Base-by-base conservation (phyloP, 2,888 invertebrate species). In the Glaucopsyche alexis region DNA sequence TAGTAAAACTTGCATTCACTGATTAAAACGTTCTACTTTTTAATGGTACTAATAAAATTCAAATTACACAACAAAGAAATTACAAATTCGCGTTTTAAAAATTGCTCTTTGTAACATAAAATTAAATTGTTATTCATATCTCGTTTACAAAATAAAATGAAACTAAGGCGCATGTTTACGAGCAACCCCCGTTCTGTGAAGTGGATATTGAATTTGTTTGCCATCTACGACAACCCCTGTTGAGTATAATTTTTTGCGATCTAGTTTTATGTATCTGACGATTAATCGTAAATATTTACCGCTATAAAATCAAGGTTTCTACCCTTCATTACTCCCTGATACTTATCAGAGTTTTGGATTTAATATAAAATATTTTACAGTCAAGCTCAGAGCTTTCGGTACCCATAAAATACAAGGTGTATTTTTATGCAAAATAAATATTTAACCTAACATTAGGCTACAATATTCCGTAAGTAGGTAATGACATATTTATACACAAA, bases 91-190 rank as follows among this genome's bases (percentile, higher is more conserved):
- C 60, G 2, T 60, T 60, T 13, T 14, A 60, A 60, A 60, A 60
- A 60, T 60, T 29, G 38, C 14, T 60, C 29, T 60, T 13, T 60
- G 60, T 29, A 60, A 60, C 60, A 60, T 38, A 60, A 60, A 60
- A 60, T 60, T 29, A 60, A 66, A 66, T 66, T 66, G 42, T 42
- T 42, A 66, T 66, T 66, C 42, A 66, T 42, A 42, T 66, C 66
- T 42, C 66, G 66, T 42, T 66, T 66, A 42, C 66, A 66, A 66
- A 66, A 66, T 16, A 42, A 42, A 42, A 42, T 42, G 66, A 42
- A 66, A 66, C 66, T 66, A 66, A 66, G 42, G 42, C 66, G 42
- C 66, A 66, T 66, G 66, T 66, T 66, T 42, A 16, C 66, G 42
- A 66, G 42, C 40, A 42, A 8, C 1, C 66, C 66, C 9, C 7